Conservation (phyloP, 1,140 invertebrate genomes). For the Drosophila seguyi region DNA sequence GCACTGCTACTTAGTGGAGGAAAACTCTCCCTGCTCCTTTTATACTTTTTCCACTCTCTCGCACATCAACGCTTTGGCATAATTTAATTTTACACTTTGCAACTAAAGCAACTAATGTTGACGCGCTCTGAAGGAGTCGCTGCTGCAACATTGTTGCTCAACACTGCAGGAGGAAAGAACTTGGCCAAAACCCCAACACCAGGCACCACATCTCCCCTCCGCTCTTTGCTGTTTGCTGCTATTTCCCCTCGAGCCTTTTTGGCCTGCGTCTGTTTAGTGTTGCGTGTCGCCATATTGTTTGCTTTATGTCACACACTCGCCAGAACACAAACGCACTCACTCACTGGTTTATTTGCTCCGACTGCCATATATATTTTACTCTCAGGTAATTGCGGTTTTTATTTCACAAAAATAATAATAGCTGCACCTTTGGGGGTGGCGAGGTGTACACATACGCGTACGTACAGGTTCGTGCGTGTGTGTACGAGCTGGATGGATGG, state of each 20-base stretch:
- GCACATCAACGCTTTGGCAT: constrained; percentile 61
- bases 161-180: neutral
- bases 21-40: neutral
- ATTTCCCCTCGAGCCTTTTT: constrained; percentile 16
- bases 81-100: constrained; percentile 70
- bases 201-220: constrained; percentile 7
- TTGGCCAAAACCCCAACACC: constrained; percentile 13
- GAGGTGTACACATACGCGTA: neutral
- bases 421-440: constrained; percentile 50
- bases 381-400: constrained; percentile 83
- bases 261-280: constrained; percentile 70
- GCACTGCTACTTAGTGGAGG: constrained; percentile 50
- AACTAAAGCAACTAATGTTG: constrained; percentile 69
- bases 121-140: constrained; percentile 35
- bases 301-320: constrained; percentile 74
- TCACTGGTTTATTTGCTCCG: constrained; percentile 65
- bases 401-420: constrained; percentile 80
- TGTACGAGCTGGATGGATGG: constrained; percentile 35
- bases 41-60: neutral
- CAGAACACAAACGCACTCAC: constrained; percentile 43
- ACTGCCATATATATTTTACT: constrained; percentile 72
- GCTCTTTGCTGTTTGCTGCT: neutral
- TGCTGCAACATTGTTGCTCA: constrained; percentile 69
- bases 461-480: neutral
- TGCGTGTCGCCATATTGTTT: constrained; percentile 83